Base-by-base conservation (phyloP, 2,888 invertebrate genomes). In the Andrena fulva region DNA sequence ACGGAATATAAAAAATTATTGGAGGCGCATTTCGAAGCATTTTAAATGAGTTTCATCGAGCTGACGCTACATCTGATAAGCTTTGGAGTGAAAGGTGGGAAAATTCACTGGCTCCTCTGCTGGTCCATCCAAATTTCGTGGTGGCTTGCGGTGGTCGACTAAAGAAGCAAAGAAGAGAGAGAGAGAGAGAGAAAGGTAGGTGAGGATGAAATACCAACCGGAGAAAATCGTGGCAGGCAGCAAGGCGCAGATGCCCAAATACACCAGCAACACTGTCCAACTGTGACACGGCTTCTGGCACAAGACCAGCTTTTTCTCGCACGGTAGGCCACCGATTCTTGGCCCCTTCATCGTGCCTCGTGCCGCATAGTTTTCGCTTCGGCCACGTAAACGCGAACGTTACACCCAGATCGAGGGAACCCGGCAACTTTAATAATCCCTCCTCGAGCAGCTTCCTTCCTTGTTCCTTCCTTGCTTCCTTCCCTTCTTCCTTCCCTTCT, bases 301-400 rank as follows among this genome's bases (percentile, higher is more conserved):
- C 27, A 12, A 64, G 80, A 90, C 90, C 90, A 92, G 84, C 82
- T 85, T 89, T 87, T 89, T 88, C 88, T 88, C 86, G 80, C 84
- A 89, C 77, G 86, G 85, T 87, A 87, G 89, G 89, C 91, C 92
- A 90, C 90, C 90, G 90, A 91, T 91, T 92, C 90, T 92, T 91
- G 87, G 91, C 90, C 91, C 89, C 91, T 85, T 92, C 93, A 92
- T 93, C 91, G 90, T 90, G 87, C 85, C 86, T 82, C 84, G 87
- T 91, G 87, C 91, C 89, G 90, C 92, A 92, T 92, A 92, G 90
- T 90, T 92, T 91, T 92, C 90, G 90, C 89, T 89, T 88, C 84
- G 86, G 85, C 86, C 90, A 87, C 91, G 89, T 89, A 89, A 90
- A 90, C 90, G 88, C 83, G 85, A 78, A 82, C 86, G 88, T 89